These are phyloP conservation scores for Oegoconia quadripuncta DNA, from an alignment of 2,888 invertebrate genomes.

Conservation along the genomic window DNA sequence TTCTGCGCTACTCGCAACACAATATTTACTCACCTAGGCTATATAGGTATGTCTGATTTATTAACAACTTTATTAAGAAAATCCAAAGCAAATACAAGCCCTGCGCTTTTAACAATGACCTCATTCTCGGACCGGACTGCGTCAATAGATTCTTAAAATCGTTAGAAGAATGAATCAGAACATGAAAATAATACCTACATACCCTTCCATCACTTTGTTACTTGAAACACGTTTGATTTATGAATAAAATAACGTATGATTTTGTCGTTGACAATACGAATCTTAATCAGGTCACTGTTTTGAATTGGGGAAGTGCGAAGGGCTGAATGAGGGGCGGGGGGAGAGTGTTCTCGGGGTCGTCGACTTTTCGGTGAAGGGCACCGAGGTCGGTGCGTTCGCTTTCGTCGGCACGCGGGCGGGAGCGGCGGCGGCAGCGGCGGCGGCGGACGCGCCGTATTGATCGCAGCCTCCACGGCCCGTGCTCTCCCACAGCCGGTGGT, in stretches of 20 bases:
- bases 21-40: too few relatives aligned
- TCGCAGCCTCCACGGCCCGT: slow-evolving; percentile 66
- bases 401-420: slow-evolving; percentile 54
- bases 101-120: too few relatives aligned
- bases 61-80: too few relatives aligned
- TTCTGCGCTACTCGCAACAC: too few relatives aligned
- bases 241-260: not conserved
- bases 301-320: slow-evolving; percentile 44
- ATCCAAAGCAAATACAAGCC: too few relatives aligned
- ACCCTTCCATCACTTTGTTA: not conserved
- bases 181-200: not conserved
- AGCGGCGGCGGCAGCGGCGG: slow-evolving; percentile 32
- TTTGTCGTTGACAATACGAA: slow-evolving; percentile 19
- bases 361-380: slow-evolving; percentile 74
- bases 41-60: too few relatives aligned
- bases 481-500: slow-evolving; percentile 42
- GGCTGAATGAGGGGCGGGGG: slow-evolving; percentile 38
- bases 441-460: slow-evolving; percentile 53
- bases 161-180: slow-evolving; percentile 1
- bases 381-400: slow-evolving; percentile 72
- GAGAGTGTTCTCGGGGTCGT: slow-evolving; percentile 57
- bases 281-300: slow-evolving; percentile 65
- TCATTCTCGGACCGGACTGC: not conserved
- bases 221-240: not conserved
- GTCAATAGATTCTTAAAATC: not conserved